Base-by-base conservation (phyloP, 2,888 invertebrate genomes). In the Aphrophora alni region DNA sequence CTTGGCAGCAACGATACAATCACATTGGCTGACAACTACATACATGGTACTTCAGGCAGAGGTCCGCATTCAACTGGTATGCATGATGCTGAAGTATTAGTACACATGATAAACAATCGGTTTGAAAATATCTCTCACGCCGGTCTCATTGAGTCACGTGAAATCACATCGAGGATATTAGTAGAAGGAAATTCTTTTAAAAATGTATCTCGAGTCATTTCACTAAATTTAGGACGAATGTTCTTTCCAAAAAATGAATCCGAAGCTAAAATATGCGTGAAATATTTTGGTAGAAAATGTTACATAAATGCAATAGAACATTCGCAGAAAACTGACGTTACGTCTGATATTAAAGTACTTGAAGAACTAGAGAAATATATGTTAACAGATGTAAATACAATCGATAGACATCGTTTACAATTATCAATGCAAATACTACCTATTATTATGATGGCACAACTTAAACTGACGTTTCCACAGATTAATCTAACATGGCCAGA, bases 1-100 rank as follows among this genome's bases (percentile, higher is more conserved):
- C 70, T 74, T 33, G 80, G 80, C 24, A 68, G 69, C 2, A 73
- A 51, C 24, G 79, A 79, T 33, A 26, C 59, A n/a, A 79, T 79
- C 17, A 68, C 79, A 44, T 44, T 75, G 26, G n/a, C 33, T 38
- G 69, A 80, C 70, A 80, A 80, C 69, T 70, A 33, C 17, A 69
- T 80, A 59, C 28, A 75, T 38, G 68, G 75, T 33, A 75, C 80
- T 25, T 69, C 38, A 14, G 80, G 80, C 0, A 28, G 80, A 24
- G 69, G 68, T 0, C 80, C 80, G 25, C 75, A 80, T 28, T 44
- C 74, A 17, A 26, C 38, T 25, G 80, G 74, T 17, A 69, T 38
- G 68, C 28, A 38, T 1, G 26, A 68, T 24, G 26, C 68, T 26
- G 27, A 27, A 25, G 72, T 51, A 14, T 24, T 76, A 24, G 7